A percentile compares a stretch with the other conserved stretches of the same genome.
These are phyloP conservation scores for Siniperca knerii DNA, from an alignment of 2,113 vertebrate genomes.

Conservation along the genomic window DNA sequence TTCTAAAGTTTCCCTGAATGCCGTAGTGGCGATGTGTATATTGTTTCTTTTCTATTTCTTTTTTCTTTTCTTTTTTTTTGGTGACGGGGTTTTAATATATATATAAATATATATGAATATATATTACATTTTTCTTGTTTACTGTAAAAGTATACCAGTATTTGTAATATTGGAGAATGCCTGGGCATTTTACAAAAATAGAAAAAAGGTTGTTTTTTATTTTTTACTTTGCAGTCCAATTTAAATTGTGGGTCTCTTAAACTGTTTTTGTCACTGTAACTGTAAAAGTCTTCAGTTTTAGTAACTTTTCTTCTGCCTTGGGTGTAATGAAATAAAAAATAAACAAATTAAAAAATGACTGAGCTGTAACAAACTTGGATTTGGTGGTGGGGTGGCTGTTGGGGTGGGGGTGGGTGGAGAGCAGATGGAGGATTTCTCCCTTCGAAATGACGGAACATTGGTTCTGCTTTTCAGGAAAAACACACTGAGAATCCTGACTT, in stretches of 20 bases:
- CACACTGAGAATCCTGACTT: conserved; percentile 90
- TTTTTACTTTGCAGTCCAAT: conserved; percentile 94
- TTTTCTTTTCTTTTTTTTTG: conserved; percentile 78
- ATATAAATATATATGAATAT: conserved; percentile 88
- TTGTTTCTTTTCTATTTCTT: conserved; percentile 76
- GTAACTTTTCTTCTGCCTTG: conserved; percentile 98
- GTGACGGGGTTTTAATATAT: conserved; percentile 99
- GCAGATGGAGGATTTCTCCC: conserved; percentile 85
- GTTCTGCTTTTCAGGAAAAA: conserved; percentile 90
- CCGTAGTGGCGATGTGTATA: conserved; percentile 95
- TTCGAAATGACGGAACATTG: conserved; percentile 91
- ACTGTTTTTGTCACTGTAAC: conserved; percentile 98
- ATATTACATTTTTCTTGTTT: conserved; percentile 99
- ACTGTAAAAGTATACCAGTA: conserved; percentile 99
- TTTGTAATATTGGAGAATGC: conserved; percentile 99
- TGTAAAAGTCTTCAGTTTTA: conserved; percentile 99
- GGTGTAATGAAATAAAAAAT: conserved; percentile 92
- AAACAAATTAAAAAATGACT: conserved; percentile 77
- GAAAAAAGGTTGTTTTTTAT: conserved; percentile 82
- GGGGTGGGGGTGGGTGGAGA: conserved; percentile 41
- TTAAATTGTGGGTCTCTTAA: conserved; percentile 99
- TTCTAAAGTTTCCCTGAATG: conserved; percentile 91
- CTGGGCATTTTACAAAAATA: conserved; percentile 98
- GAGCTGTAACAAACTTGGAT: conserved; percentile 76
- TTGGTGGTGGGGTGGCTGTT: conserved; percentile 46